Conservation (phyloP, 2,797 vertebrate genomes). For the Melanotaenia trifasciata region DNA sequence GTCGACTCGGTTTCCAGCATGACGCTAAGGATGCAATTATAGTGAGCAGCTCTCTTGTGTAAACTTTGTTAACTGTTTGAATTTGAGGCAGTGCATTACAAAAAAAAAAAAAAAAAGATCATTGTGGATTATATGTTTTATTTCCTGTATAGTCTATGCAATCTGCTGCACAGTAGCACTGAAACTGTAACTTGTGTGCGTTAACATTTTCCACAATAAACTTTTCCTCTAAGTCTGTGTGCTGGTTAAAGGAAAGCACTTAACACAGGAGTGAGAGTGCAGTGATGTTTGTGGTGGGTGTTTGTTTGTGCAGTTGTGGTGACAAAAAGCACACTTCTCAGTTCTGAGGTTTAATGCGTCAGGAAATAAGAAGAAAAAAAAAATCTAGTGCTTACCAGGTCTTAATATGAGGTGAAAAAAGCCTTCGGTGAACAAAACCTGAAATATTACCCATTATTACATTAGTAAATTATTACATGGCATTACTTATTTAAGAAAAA, state of each 20-base stretch:
- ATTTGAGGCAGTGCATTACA: slow-evolving; percentile 4
- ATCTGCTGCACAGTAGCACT: background rate
- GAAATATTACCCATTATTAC: no score
- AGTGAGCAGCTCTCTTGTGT: slow-evolving; percentile 10
- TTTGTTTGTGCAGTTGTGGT: background rate
- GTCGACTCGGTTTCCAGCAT: slow-evolving; percentile 29
- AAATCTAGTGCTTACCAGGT: no score
- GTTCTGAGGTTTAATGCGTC: no score
- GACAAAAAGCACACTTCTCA: no score
- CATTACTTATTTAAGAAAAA: no score
- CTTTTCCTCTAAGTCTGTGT: no score
- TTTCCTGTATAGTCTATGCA: background rate
- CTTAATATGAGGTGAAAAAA: no score
- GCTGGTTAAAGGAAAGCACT: no score
- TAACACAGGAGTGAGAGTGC: no score
- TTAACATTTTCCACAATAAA: slow-evolving; percentile 4
- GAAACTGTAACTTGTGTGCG: background rate
- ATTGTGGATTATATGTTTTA: background rate
- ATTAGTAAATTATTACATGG: no score
- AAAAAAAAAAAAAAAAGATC: background rate
- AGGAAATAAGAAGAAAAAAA: no score
- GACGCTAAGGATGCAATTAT: slow-evolving; percentile 30
- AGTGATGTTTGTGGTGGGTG: background rate
- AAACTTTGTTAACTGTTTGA: slow-evolving; percentile 4
- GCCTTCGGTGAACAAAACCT: no score